phyloP scores from a whole-genome alignment of 2,888 invertebrate species.

The Drosophila kambysellisi region DNA sequence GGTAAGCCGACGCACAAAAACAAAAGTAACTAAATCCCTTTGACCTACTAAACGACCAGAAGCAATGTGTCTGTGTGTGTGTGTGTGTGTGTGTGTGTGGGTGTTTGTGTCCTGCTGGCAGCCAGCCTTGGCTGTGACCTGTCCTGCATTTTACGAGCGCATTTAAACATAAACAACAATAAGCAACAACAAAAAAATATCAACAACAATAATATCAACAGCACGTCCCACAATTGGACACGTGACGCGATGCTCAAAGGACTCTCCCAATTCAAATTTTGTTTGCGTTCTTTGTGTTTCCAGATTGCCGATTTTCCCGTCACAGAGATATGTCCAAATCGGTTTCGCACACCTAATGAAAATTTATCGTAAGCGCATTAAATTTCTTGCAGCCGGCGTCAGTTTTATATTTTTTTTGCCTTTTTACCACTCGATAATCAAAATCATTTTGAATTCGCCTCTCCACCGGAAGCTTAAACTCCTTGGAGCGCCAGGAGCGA shows the following conservation, averaged over 20 bases:
- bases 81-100: conserved; percentile 13
- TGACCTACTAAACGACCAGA: conserved; percentile 60
- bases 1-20: conserved; percentile 59
- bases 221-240: conserved; percentile 36
- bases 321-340: conserved; percentile 22
- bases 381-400: conserved; percentile 61
- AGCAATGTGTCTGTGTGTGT: conserved; percentile 19
- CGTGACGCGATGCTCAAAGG: conserved; percentile 15
- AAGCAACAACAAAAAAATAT: neutral
- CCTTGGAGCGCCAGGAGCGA: conserved; percentile 43
- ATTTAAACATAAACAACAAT: conserved; percentile 65
- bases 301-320: conserved; percentile 10
- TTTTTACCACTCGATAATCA: conserved; percentile 37
- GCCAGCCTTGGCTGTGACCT: conserved; percentile 32
- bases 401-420: conserved; percentile 39
- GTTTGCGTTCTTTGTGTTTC: conserved; percentile 12
- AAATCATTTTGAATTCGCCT: conserved; percentile 7
- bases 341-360: conserved; percentile 65
- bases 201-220: neutral
- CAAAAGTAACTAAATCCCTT: conserved; percentile 42
- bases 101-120: conserved; percentile 13
- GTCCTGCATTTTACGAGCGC: conserved; percentile 68
- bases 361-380: conserved; percentile 74
- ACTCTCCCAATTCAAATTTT: conserved; percentile 36
- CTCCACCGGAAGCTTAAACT: neutral